These are phyloP conservation scores for Lycocorax pyrrhopterus DNA, from an alignment of 2,113 vertebrate species.

Conservation along the genomic window DNA sequence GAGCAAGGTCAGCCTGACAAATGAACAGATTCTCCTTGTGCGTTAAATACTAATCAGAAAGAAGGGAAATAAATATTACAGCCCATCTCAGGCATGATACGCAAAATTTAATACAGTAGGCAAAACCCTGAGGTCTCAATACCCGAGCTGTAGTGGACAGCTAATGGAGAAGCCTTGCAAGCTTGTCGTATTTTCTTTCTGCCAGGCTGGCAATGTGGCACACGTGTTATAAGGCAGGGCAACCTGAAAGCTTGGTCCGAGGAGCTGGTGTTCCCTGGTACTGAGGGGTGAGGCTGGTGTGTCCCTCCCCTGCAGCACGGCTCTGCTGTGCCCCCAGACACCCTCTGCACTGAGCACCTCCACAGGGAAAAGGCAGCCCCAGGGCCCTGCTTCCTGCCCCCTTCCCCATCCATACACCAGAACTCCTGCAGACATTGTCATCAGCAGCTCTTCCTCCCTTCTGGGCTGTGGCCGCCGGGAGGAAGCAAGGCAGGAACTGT, in stretches of 20 bases:
- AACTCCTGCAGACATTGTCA: background rate
- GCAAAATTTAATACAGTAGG: background rate
- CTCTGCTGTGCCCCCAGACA: background rate
- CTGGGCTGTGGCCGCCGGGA: fast-evolving
- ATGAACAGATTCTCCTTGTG: background rate
- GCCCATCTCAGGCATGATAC: background rate
- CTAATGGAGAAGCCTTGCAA: background rate
- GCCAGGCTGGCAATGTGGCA: background rate
- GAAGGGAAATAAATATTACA: background rate
- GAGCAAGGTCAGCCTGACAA: background rate
- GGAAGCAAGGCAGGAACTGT: background rate
- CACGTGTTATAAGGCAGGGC: fast-evolving
- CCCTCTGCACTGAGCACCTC: background rate
- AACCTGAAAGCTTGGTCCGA: background rate
- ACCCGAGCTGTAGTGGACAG: background rate
- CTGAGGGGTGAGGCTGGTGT: fast-evolving
- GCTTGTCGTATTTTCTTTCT: background rate
- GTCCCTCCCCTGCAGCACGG: background rate
- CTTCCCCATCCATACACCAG: background rate
- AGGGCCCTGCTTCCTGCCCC: background rate
- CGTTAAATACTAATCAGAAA: background rate
- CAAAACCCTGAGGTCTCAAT: background rate
- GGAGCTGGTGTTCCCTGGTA: background rate
- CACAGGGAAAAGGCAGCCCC: background rate
- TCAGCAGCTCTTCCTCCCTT: background rate